phyloP scores from a whole-genome alignment of 2,888 invertebrate genomes.

The Mythimna loreyi region DNA sequence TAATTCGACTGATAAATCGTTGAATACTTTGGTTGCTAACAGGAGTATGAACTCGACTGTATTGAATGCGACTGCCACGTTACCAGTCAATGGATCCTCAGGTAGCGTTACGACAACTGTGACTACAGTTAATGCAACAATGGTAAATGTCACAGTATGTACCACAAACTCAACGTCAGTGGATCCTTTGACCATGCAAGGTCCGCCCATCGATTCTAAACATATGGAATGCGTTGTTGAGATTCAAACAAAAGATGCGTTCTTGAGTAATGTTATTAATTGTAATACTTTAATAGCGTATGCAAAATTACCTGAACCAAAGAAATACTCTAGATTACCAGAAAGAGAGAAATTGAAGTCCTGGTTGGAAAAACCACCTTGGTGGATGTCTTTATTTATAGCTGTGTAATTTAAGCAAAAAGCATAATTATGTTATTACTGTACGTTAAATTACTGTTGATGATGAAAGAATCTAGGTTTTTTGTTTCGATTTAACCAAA shows the following conservation, averaged over 20 bases:
- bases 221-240: conserved; percentile 81
- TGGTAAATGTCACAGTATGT: conserved; percentile 71
- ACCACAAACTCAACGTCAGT: conserved; percentile 68
- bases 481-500: not conserved
- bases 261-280: conserved; percentile 75
- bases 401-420: conserved; percentile 70
- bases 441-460: not conserved
- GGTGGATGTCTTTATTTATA: conserved; percentile 86
- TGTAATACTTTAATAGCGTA: conserved; percentile 79
- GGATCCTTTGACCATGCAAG: conserved; percentile 80
- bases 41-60: conserved; percentile 56
- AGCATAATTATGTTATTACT: conserved; percentile 8
- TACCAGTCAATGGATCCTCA: conserved; percentile 30
- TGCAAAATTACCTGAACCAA: conserved; percentile 80
- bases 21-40: not conserved
- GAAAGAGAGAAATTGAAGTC: conserved; percentile 76
- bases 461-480: conserved; percentile 2
- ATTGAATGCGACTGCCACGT: conserved; percentile 55
- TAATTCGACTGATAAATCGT: not conserved
- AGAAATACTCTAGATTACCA: conserved; percentile 74
- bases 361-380: conserved; percentile 83
- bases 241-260: conserved; percentile 74
- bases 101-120: conserved; percentile 39
- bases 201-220: conserved; percentile 71
- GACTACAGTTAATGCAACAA: conserved; percentile 60